phyloP scores from a whole-genome alignment of 2,113 vertebrate species.

The Pterocles orientalis region DNA sequence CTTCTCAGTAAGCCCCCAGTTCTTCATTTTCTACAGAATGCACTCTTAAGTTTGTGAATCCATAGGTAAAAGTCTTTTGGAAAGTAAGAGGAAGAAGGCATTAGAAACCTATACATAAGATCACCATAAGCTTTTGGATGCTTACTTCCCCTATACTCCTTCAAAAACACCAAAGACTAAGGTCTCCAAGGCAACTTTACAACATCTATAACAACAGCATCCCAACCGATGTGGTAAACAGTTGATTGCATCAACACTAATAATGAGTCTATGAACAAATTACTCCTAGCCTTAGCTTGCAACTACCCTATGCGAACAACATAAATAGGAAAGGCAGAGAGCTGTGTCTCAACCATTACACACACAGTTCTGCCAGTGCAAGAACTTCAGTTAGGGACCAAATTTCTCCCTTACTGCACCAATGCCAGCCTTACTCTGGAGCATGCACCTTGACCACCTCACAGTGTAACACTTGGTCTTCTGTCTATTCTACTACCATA shows the following conservation, averaged over 20 bases:
- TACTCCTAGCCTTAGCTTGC: not conserved
- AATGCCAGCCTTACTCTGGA: not conserved
- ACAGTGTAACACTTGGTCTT: not conserved
- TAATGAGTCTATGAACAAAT: not conserved
- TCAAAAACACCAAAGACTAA: not conserved
- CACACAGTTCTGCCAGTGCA: not conserved
- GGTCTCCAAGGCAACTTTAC: not conserved
- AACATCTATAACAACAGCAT: not conserved
- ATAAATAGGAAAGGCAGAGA: not conserved
- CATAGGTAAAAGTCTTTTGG: not conserved
- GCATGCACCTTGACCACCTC: not conserved
- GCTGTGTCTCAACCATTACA: not conserved
- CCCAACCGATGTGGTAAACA: not conserved
- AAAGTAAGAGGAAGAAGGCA: not conserved
- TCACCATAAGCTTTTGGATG: not conserved
- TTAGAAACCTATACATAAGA: not conserved
- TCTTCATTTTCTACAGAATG: not conserved
- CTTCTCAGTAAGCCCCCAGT: not conserved
- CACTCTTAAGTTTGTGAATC: not conserved
- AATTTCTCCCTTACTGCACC: not conserved
- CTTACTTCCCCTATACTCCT: not conserved
- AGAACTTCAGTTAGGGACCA: not conserved
- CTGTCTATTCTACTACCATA: not conserved
- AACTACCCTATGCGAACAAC: not conserved
- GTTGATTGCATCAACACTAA: not conserved